Percentiles rank a stretch among this genome's conserved stretches.
phyloP scores from a whole-genome alignment of 1,140 invertebrate species.

The Drepana arcuata region DNA sequence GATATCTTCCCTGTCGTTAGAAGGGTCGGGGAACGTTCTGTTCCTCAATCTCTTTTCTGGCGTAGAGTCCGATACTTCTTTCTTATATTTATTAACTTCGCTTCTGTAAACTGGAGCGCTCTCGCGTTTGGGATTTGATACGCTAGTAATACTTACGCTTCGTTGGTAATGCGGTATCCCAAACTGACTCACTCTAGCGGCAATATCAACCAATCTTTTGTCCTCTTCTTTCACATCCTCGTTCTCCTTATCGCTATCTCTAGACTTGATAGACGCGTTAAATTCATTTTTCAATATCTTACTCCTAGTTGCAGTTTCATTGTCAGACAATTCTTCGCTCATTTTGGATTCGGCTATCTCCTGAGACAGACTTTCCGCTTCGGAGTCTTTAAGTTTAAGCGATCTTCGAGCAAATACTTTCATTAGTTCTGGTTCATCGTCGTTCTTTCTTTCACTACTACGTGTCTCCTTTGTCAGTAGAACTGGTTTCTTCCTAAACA shows the following conservation, averaged over 20 bases:
- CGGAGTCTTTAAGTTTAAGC: slow-evolving; percentile 80
- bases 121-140: slow-evolving; percentile 47
- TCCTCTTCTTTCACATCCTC: slow-evolving; percentile 58
- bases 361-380: slow-evolving; percentile 73
- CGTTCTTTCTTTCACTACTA: slow-evolving; percentile 64
- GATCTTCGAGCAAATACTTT: slow-evolving; percentile 85
- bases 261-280: slow-evolving; percentile 69
- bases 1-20: slow-evolving; percentile 60
- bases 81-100: slow-evolving; percentile 64
- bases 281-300: slow-evolving; percentile 63
- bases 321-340: slow-evolving; percentile 34
- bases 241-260: slow-evolving; percentile 80
- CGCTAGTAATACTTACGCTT: slow-evolving; percentile 57
- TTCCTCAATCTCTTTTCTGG: slow-evolving; percentile 66
- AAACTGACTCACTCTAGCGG: slow-evolving; percentile 55
- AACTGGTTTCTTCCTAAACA: slow-evolving; percentile 57
- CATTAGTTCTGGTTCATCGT: slow-evolving; percentile 83
- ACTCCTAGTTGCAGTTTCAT: slow-evolving; percentile 24
- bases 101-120: slow-evolving; percentile 47
- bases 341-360: slow-evolving; percentile 63
- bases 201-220: slow-evolving; percentile 61
- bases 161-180: slow-evolving; percentile 52
- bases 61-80: slow-evolving; percentile 67
- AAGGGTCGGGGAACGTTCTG: slow-evolving; percentile 65
- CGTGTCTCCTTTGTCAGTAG: slow-evolving; percentile 41